Evolutionary conservation across 2,797 vertebrate genomes (phyloP).

Genomic region (Karalla daura): DNA sequence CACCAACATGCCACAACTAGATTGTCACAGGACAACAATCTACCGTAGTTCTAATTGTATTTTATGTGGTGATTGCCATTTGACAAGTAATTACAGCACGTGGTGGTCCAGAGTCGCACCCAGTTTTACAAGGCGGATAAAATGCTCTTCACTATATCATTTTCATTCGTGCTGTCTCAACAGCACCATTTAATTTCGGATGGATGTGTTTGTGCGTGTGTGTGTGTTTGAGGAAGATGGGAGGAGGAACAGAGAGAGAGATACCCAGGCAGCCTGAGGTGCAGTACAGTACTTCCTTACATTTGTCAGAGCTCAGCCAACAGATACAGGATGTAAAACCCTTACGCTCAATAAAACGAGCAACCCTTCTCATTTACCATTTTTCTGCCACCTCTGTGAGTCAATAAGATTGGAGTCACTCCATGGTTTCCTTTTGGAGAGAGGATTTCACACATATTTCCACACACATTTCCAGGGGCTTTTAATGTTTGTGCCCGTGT

Average conservation of each 20-base stretch:
- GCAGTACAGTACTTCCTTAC: conserved; percentile 50
- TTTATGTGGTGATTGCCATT: conserved; percentile 65
- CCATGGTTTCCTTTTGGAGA: conserved; percentile 22
- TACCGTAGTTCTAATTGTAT: conserved; percentile 40
- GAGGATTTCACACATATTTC: conserved; percentile 24
- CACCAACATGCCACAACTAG: conserved; percentile 1
- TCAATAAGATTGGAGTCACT: conserved; percentile 47
- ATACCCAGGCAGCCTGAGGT: conserved; percentile 29
- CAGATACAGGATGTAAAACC: conserved; percentile 55
- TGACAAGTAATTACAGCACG: conserved; percentile 49
- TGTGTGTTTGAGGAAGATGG: conserved; percentile 41
- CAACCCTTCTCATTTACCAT: conserved; percentile 63
- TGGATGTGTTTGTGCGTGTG: conserved; percentile 27
- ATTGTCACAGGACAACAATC: conserved; percentile 6
- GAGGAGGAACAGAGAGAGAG: conserved; percentile 45
- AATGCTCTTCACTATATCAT: conserved; percentile 45
- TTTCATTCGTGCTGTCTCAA: conserved; percentile 31
- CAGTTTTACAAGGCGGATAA: conserved; percentile 50
- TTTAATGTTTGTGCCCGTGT: conserved; percentile 40
- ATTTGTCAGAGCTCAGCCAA: conserved; percentile 53
- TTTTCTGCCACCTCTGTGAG: conserved; percentile 44
- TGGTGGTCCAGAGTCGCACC: conserved; percentile 28
- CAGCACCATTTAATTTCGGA: conserved; percentile 59
- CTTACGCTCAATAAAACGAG: conserved; percentile 69
- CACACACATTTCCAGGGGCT: conserved; percentile 35